These are phyloP conservation scores for Salminus brasiliensis DNA, from an alignment of 2,113 vertebrate genomes.

Conservation along the genomic window DNA sequence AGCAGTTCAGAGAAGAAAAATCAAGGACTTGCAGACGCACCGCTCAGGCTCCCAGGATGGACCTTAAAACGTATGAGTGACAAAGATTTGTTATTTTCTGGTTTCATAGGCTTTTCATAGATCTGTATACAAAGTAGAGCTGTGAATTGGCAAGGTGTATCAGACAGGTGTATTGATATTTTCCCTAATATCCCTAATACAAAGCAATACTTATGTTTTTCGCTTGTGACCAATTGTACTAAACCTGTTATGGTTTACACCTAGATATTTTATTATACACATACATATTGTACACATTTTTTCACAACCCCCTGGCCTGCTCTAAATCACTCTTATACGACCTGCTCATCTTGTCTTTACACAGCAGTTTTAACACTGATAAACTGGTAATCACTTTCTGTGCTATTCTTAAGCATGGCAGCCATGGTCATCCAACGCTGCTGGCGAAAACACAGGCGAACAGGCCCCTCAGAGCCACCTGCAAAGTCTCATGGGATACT, in stretches of 20 bases:
- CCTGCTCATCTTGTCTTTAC: conserved; percentile 50
- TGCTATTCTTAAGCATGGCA: conserved; percentile 65
- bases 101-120: neutral
- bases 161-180: no score
- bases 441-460: conserved; percentile 69
- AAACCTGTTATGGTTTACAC: no score
- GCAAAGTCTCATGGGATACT: conserved; percentile 58
- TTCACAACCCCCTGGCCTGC: conserved; percentile 12
- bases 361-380: conserved; percentile 65
- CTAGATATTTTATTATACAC: no score
- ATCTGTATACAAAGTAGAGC: neutral
- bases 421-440: conserved; percentile 73
- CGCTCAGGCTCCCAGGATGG: conserved; percentile 19
- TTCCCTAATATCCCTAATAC: no score
- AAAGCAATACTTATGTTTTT: no score
- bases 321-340: conserved; percentile 53
- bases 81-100: neutral
- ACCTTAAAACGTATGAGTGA: conserved; percentile 63
- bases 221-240: no score
- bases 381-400: conserved; percentile 51
- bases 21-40: neutral
- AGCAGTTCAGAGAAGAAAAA: neutral
- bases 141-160: no score
- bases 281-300: neutral
- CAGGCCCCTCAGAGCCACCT: conserved; percentile 54